A percentile compares a stretch with the other conserved stretches of the same genome.
Evolutionary conservation across 2,113 vertebrate species (phyloP).

Genomic region (Dolichallabes microphthalmus): DNA sequence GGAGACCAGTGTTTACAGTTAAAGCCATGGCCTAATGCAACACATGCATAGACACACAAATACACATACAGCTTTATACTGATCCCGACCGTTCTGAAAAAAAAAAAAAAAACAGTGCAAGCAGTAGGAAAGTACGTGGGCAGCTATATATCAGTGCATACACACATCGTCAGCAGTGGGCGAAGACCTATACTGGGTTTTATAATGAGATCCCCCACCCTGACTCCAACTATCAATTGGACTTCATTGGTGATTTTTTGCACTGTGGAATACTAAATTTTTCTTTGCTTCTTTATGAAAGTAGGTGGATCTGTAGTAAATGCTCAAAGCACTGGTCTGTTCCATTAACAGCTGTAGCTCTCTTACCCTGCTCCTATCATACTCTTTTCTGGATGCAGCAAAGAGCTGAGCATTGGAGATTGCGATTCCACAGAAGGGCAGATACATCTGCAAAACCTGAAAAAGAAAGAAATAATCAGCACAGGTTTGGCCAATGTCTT

Average conservation of each 20-base stretch:
- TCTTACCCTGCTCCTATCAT: conserved; percentile 96
- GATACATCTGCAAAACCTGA: conserved; percentile 98
- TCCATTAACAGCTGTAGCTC: not conserved
- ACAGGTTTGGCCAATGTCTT: conserved; percentile 1
- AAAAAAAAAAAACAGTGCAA: conserved; percentile 2
- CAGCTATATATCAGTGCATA: conserved; percentile 40
- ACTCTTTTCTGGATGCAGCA: conserved; percentile 95
- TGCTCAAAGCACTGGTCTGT: not conserved
- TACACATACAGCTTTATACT: not conserved
- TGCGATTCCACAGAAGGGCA: conserved; percentile 97
- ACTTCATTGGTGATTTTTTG: not conserved
- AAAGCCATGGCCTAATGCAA: conserved; percentile 43
- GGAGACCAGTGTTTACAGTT: conserved; percentile 60
- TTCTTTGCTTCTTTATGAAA: not conserved
- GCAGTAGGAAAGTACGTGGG: conserved; percentile 34
- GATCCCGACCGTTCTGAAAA: not conserved
- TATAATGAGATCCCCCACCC: conserved; percentile 30
- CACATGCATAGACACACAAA: conserved; percentile 14
- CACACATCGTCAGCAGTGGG: conserved; percentile 36
- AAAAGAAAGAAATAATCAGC: conserved; percentile 50
- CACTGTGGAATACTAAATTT: not conserved
- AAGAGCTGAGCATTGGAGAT: conserved; percentile 98
- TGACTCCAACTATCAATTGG: not conserved
- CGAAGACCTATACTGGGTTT: not conserved
- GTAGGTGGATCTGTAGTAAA: not conserved